Evolutionary conservation across 1,140 invertebrate species (phyloP).

Genomic region (Drosophila santomea): DNA sequence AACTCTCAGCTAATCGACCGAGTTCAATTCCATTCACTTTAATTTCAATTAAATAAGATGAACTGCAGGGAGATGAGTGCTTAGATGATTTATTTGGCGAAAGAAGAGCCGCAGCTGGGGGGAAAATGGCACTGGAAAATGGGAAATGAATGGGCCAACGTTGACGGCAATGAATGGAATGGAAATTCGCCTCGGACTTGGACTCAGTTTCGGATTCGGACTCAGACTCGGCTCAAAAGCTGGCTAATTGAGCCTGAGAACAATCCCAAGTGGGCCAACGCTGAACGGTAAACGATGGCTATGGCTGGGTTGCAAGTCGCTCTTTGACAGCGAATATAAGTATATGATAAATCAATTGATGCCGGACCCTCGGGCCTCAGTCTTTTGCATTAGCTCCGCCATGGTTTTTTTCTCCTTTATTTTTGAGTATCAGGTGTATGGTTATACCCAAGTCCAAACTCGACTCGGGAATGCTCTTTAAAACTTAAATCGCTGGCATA

Average conservation of each 20-base stretch:
- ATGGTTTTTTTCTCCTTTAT: not conserved
- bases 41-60: slow-evolving; percentile 10
- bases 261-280: slow-evolving; percentile 18
- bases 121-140: slow-evolving; percentile 10
- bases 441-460: not conserved
- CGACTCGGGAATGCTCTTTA: slow-evolving; percentile 14
- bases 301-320: slow-evolving; percentile 9
- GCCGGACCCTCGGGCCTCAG: slow-evolving; percentile 31
- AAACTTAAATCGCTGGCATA: not conserved
- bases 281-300: slow-evolving; percentile 7
- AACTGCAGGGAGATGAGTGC: slow-evolving; percentile 10
- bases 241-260: slow-evolving; percentile 47
- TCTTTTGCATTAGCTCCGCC: slow-evolving; percentile 11
- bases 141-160: slow-evolving; percentile 14
- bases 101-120: slow-evolving; percentile 4
- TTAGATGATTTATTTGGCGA: slow-evolving; percentile 33
- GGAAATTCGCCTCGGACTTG: slow-evolving; percentile 18
- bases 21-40: slow-evolving; percentile 3
- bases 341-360: slow-evolving; percentile 52
- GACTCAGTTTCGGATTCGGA: no score
- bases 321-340: slow-evolving; percentile 15
- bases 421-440: slow-evolving; percentile 25
- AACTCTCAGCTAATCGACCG: slow-evolving; percentile 6
- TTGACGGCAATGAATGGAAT: slow-evolving; percentile 29
- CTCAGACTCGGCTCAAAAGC: no score